Percentiles rank a stretch among this genome's conserved stretches.
phyloP scores from a whole-genome alignment of 2,888 invertebrate genomes.

The Pemphredon lugubris region DNA sequence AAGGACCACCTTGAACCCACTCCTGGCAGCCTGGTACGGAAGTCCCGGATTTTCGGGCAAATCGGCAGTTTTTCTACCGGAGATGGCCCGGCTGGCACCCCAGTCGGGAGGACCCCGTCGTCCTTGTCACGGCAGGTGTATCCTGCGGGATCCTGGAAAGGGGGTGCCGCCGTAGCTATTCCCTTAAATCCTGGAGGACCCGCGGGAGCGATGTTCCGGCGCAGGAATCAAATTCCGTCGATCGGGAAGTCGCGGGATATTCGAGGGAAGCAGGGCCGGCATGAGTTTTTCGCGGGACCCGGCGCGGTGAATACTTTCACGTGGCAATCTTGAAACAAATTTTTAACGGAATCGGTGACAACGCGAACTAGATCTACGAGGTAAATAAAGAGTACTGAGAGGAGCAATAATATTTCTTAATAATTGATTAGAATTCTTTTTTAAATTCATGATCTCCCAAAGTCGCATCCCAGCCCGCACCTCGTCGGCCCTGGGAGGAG shows the following conservation, averaged over 20 bases:
- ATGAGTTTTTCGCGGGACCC: too few species aligned
- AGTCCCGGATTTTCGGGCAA: constrained; percentile 78
- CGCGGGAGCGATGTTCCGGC: neutral
- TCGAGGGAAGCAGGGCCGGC: too few species aligned
- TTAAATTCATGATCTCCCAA: too few species aligned
- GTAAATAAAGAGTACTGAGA: too few species aligned
- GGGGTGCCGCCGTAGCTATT: neutral
- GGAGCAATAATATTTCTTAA: too few species aligned
- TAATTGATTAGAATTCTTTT: too few species aligned
- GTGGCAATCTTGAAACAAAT: too few species aligned
- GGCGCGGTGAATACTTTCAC: too few species aligned
- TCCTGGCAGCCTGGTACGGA: constrained; percentile 72
- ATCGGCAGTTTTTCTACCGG: constrained; percentile 74
- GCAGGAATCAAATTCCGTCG: constrained; percentile 2
- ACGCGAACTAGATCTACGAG: too few species aligned
- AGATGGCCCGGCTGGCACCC: constrained; percentile 63
- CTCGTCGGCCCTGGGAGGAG: too few species aligned
- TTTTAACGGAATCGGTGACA: too few species aligned
- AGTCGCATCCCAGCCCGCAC: too few species aligned
- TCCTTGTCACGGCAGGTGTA: constrained; percentile 50
- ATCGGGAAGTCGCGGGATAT: neutral
- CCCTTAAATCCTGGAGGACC: neutral
- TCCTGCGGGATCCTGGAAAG: constrained; percentile 11
- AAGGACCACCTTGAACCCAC: constrained; percentile 38
- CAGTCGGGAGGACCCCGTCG: constrained; percentile 32